phyloP scores from a whole-genome alignment of 2,113 vertebrate genomes.

The Azemiops feae region DNA sequence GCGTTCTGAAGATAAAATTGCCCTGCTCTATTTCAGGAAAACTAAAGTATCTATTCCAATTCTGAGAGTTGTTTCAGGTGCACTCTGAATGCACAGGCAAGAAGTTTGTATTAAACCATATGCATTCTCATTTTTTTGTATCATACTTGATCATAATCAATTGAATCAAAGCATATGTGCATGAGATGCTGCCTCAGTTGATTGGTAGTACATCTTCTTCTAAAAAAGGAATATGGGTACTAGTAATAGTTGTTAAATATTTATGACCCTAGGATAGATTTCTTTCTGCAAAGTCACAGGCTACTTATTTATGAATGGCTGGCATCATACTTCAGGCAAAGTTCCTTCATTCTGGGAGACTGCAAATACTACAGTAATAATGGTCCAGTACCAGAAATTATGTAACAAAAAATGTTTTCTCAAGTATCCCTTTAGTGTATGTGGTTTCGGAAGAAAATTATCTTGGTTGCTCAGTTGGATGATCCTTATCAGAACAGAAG shows the following conservation, averaged over 20 bases:
- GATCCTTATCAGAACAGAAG: background rate
- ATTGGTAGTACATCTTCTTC: background rate
- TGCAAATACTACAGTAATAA: background rate
- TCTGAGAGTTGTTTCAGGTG: background rate
- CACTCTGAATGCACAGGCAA: background rate
- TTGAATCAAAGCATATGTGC: background rate
- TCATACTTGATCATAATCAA: background rate
- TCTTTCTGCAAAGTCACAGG: background rate
- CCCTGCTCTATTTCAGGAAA: background rate
- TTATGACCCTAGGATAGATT: background rate
- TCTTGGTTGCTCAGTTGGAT: background rate
- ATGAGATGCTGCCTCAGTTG: background rate
- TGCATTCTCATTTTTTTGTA: background rate
- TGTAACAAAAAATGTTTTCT: background rate
- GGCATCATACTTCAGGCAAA: background rate
- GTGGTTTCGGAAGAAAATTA: background rate
- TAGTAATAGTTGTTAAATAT: background rate
- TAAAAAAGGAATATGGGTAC: background rate
- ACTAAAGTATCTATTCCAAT: background rate
- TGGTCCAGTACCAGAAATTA: background rate
- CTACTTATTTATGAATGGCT: background rate
- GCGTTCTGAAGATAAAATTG: background rate
- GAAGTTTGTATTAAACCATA: background rate
- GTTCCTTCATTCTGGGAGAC: background rate
- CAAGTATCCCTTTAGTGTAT: background rate